Base-by-base conservation (phyloP, 2,797 vertebrate species). In the Sciurus carolinensis region DNA sequence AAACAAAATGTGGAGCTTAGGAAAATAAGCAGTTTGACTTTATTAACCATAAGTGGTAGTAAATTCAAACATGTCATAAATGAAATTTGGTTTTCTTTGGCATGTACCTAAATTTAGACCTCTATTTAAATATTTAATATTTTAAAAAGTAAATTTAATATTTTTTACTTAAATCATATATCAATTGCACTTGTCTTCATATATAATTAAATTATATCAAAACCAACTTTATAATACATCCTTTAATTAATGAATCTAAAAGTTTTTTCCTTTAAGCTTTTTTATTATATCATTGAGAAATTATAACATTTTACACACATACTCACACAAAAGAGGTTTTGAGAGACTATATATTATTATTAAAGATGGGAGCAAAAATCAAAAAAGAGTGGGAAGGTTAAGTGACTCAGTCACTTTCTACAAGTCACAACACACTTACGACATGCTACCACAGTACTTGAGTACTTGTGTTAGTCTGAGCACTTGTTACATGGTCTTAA, bases 1-100 rank as follows among this genome's bases (percentile, higher is more conserved):
- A 86, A 90, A 87, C 17, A 72, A 95, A 90, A 84, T 71, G 36
- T 82, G 39, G 50, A 93, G 83, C 79, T 94, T 71, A 80, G 64
- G 50, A 54, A 89, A 71, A 50, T 79, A 26, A 93, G 17, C 4
- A 15, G 28, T 72, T 85, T 77, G 15, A 57, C 36, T 82, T 85
- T 67, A 85, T 76, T 84, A 81, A 66, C 17, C 36, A 8, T 52
- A 72, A 79, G 87, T 64, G 18, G 2, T 42, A 67, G 28, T 10
- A 62, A 75, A 42, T 87, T 22, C 50, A 90, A 84, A 36, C 12
- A 73, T 73, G 4, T 87, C 42, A 91, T 11, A 88, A 83, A 85
- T 12, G 14, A 36, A 82, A 11, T 87, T 88, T 87, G 66, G 4
- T 71, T n/a, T 95, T 93, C 0, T 91, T 93, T 83, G 54, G 67